These are phyloP conservation scores for Scortum barcoo DNA, from an alignment of 2,113 vertebrate species.

Conservation along the genomic window DNA sequence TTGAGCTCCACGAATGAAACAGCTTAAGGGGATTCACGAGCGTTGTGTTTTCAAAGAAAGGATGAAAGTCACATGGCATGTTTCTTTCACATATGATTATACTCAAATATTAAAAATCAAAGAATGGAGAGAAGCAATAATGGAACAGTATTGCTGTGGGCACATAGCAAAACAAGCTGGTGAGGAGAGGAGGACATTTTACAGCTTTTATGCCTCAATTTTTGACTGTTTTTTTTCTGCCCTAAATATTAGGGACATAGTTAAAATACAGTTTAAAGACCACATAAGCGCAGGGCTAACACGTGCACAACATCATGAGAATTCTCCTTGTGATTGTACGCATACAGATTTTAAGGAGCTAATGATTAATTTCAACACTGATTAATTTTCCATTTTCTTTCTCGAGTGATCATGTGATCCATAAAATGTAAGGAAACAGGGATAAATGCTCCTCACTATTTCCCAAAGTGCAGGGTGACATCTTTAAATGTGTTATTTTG, in stretches of 20 bases:
- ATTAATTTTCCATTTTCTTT: neutral
- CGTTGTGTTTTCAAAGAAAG: neutral
- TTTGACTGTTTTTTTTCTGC: neutral
- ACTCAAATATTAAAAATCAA: constrained; percentile 4
- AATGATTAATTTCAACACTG: neutral
- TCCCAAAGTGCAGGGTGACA: neutral
- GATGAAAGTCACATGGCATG: neutral
- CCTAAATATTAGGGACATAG: neutral
- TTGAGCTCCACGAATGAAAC: neutral
- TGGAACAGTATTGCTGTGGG: neutral
- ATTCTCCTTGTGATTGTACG: neutral
- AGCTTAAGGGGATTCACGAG: neutral
- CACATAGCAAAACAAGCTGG: neutral
- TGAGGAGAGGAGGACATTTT: neutral
- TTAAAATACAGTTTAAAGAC: neutral
- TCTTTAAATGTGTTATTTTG: neutral
- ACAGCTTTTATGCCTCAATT: neutral
- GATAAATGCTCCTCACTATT: neutral
- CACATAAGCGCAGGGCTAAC: neutral
- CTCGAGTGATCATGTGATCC: neutral
- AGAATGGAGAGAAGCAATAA: neutral
- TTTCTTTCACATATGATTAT: constrained; percentile 8
- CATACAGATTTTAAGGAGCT: neutral
- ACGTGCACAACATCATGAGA: neutral
- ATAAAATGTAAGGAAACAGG: neutral